Base-by-base conservation (phyloP, 2,797 vertebrate species). In the Protosalanx chinensis region DNA sequence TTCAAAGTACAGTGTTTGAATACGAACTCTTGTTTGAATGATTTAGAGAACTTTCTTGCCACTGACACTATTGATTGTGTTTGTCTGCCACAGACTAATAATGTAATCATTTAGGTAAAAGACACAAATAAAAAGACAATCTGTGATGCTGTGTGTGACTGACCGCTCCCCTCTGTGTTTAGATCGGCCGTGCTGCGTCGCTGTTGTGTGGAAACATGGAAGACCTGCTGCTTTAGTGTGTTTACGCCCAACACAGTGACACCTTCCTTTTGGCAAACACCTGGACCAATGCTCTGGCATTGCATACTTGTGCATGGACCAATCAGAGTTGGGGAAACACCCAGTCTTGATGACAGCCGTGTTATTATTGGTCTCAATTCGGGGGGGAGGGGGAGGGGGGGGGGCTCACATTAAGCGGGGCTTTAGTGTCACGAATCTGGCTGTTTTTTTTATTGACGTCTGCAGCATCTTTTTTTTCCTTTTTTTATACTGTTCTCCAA, bases 141-240 rank as follows among this genome's bases (percentile, higher is more conserved):
- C 64, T 2, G 71, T 71, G 56, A 64, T 66, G n/a, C 68, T 68
- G 37, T 69, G 27, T 77, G 74, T 87, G 79, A 91, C 91, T 89
- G 90, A 93, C 88, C 70, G 80, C 81, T 87, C 70, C 86, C 78
- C 91, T 90, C 86, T 93, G 89, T 92, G 83, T 91, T 88, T 82
- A 94, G 93, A 94, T 94, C 83, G 81, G 2, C 77, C 88, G 75
- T 81, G 88, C 89, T 84, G 84, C 83, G 83, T 89, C 67, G 18
- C 87, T 91, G 80, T 82, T 79, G 83, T 85, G 86, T 74, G 76
- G 84, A 87, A 82, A 81, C 81, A 77, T 56, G 41, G 89, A 91
- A 84, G 89, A 90, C 88, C 90, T 90, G 86, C 88, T 88, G 88
- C 88, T 88, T 90, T 87, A 85, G 71, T 91, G 82, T 91, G 79